Conservation (phyloP, 53 echinoderm and acorn worm species). For the Crossaster papposus region DNA sequence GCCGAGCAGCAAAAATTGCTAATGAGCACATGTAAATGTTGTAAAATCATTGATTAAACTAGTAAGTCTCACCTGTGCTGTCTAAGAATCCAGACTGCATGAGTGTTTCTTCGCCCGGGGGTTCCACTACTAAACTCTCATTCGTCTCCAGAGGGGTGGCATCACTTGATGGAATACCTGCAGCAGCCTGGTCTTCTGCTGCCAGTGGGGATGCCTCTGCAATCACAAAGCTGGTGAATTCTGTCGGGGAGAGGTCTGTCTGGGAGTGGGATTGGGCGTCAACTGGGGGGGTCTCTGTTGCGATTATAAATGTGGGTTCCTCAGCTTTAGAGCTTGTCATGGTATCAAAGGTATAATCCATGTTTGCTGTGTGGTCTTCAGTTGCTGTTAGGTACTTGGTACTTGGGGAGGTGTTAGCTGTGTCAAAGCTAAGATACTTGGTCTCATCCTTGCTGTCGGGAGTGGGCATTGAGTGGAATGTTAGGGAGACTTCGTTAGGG, state of each 20-base stretch:
- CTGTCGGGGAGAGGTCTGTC: conserved; percentile 33
- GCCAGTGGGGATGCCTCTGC: conserved; percentile 4
- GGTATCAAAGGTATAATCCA: conserved; percentile 23
- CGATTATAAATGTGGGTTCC: conserved; percentile 35
- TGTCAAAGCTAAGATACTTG: conserved; percentile 15
- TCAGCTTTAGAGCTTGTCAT: conserved; percentile 8
- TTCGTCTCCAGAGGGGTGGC: conserved; percentile 24
- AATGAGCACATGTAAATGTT: too few relatives aligned
- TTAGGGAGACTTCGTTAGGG: conserved; percentile 6
- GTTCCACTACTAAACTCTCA: conserved; percentile 53
- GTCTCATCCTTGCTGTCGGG: conserved; percentile 14
- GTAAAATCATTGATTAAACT: not conserved
- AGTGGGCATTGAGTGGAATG: conserved; percentile 26
- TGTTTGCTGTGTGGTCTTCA: not conserved
- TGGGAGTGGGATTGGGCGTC: conserved; percentile 13
- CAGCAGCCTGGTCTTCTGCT: not conserved
- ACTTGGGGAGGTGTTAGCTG: conserved; percentile 36
- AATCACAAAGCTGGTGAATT: conserved; percentile 38
- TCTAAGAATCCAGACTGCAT: conserved; percentile 28
- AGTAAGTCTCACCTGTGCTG: conserved; percentile 18
- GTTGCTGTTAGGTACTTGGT: conserved; percentile 5
- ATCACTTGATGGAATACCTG: conserved; percentile 13
- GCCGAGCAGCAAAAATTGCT: too few relatives aligned
- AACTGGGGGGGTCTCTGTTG: conserved; percentile 1
- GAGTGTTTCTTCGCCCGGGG: conserved; percentile 43